A percentile compares a stretch with the other conserved stretches of the same genome.
Conservation (phyloP, 2,888 invertebrate genomes). For the Stenodera caucasica region DNA sequence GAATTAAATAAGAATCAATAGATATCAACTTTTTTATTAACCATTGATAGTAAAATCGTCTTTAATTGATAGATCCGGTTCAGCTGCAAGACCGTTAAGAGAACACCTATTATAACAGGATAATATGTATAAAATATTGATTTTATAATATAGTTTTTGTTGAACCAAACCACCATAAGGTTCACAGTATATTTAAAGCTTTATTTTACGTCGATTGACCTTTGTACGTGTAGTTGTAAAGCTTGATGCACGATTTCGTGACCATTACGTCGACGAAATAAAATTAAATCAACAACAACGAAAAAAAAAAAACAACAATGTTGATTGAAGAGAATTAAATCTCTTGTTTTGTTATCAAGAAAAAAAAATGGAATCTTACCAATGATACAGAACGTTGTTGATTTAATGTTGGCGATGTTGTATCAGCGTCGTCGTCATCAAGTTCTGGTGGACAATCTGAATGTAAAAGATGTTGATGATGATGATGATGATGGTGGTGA, state of each 20-base stretch:
- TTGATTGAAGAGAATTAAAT: background rate
- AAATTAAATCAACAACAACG: constrained; percentile 5
- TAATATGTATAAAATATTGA: background rate
- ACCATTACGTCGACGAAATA: constrained; percentile 15
- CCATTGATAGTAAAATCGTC: background rate
- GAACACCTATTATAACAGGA: background rate
- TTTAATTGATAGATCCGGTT: background rate
- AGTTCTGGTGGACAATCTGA: constrained; percentile 30
- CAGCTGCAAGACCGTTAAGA: background rate
- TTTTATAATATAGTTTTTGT: too few relatives aligned
- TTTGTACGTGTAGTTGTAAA: constrained; percentile 9
- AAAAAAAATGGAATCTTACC: constrained; percentile 37
- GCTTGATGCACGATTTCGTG: constrained; percentile 28
- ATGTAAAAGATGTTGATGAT: constrained; percentile 14
- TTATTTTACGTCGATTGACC: constrained; percentile 3
- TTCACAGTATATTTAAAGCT: constrained; percentile 16
- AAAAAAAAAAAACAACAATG: background rate
- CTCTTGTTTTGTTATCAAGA: background rate
- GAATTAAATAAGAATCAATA: background rate
- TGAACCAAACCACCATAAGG: background rate
- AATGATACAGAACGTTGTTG: constrained; percentile 42
- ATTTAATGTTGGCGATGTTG: constrained; percentile 37
- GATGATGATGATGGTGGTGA: background rate
- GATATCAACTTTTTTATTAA: background rate
- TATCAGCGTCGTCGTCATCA: constrained; percentile 23